Conservation (phyloP, 1,140 invertebrate species). For the Neodiprion pinetum region DNA sequence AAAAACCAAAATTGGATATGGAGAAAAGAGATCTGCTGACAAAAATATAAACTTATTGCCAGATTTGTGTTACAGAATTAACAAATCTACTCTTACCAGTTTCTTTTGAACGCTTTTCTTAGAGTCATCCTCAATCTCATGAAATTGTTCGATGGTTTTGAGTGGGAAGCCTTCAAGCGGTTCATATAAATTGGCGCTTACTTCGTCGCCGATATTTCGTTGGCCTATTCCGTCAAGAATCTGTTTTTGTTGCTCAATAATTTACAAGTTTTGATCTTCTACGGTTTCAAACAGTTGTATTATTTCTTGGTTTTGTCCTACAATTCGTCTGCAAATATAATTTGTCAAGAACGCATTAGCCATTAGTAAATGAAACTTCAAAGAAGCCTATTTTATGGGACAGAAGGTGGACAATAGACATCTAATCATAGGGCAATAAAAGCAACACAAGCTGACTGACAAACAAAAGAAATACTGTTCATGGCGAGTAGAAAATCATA, state of each 20-base stretch:
- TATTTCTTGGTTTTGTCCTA: neutral
- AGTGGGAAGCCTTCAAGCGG: neutral
- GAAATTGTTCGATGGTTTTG: neutral
- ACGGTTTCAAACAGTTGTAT: neutral
- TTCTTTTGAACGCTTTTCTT: neutral
- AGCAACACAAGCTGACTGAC: neutral
- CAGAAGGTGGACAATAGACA: neutral
- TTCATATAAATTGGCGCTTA: neutral
- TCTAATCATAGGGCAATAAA: neutral
- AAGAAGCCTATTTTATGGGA: neutral
- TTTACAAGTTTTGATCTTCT: neutral
- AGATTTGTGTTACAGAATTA: neutral
- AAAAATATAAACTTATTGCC: conserved; percentile 1
- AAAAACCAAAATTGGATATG: neutral
- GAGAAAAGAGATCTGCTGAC: neutral
- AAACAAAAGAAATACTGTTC: neutral
- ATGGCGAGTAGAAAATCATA: neutral
- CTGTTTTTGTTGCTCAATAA: neutral
- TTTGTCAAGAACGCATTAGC: neutral
- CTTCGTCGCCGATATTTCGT: neutral
- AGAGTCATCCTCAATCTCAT: neutral
- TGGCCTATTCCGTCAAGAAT: neutral
- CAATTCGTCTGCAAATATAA: neutral
- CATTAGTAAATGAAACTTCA: neutral
- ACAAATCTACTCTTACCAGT: neutral